Percentiles rank a stretch among this genome's conserved stretches.
Evolutionary conservation across 2,797 vertebrate genomes (phyloP).

Genomic region (Sciaenops ocellatus): DNA sequence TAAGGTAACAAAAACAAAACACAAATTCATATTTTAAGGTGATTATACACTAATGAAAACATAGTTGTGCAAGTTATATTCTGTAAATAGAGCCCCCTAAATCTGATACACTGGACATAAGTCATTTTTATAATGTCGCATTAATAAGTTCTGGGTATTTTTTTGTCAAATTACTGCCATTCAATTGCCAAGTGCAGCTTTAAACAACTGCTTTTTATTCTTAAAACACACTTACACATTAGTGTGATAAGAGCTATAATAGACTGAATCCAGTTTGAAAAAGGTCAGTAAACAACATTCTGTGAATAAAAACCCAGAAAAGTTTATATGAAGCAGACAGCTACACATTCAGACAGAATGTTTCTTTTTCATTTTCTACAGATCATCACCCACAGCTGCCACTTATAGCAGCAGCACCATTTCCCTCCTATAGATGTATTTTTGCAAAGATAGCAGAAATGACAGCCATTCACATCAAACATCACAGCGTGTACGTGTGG

Average conservation of each 20-base stretch:
- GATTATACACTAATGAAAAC: too few species aligned
- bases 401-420: background rate
- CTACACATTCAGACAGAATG: background rate
- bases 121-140: background rate
- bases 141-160: background rate
- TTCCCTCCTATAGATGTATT: slow-evolving; percentile 33
- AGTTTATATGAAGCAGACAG: background rate
- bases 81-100: too few species aligned
- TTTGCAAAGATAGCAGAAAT: slow-evolving; percentile 28
- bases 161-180: background rate
- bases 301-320: background rate
- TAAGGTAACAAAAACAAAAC: too few species aligned
- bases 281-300: background rate
- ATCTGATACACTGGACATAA: too few species aligned
- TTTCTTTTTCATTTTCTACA: slow-evolving; percentile 15
- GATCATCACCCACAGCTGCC: slow-evolving; percentile 2
- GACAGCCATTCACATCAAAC: background rate
- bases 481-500: slow-evolving; percentile 32
- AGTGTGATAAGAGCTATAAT: background rate
- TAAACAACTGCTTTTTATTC: background rate
- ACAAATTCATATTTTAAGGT: too few species aligned
- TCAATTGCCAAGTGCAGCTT: background rate
- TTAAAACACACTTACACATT: background rate
- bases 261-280: background rate
- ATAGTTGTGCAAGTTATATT: too few species aligned